These are phyloP conservation scores for Melieria omissa DNA, from an alignment of 2,888 invertebrate genomes.

Conservation along the genomic window DNA sequence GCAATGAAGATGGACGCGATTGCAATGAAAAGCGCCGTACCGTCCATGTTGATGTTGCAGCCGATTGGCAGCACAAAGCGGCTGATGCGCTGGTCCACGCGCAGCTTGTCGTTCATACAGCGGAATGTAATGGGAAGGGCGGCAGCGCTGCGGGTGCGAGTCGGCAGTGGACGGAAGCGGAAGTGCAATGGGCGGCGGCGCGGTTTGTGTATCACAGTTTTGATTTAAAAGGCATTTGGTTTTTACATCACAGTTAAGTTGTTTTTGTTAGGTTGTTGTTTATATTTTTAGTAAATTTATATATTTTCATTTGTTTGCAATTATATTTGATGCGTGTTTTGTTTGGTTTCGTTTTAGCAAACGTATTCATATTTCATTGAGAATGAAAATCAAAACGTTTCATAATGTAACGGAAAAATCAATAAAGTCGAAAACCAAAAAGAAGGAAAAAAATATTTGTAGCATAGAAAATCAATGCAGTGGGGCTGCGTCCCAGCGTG, in stretches of 20 bases:
- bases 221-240: background rate
- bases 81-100: slow-evolving; percentile 83
- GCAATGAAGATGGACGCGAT: slow-evolving; percentile 88
- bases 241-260: slow-evolving; percentile 18
- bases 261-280: slow-evolving; percentile 4
- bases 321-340: slow-evolving; percentile 24
- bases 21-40: slow-evolving; percentile 88
- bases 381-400: slow-evolving; percentile 48
- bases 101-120: slow-evolving; percentile 85
- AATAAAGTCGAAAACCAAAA: slow-evolving; percentile 52
- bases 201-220: slow-evolving; percentile 29
- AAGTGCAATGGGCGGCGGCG: slow-evolving; percentile 13
- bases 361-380: slow-evolving; percentile 39
- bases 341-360: slow-evolving; percentile 22
- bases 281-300: slow-evolving; percentile 38
- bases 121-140: slow-evolving; percentile 89
- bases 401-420: slow-evolving; percentile 47
- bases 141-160: slow-evolving; percentile 74
- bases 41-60: slow-evolving; percentile 94
- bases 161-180: background rate
- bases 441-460: slow-evolving; percentile 60
- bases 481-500: slow-evolving; percentile 11
- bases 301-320: too few relatives aligned
- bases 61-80: slow-evolving; percentile 91
- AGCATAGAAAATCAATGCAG: slow-evolving; percentile 40